These are phyloP conservation scores for Actenoides lindsayi DNA, from an alignment of 2,113 vertebrate genomes.

Conservation along the genomic window DNA sequence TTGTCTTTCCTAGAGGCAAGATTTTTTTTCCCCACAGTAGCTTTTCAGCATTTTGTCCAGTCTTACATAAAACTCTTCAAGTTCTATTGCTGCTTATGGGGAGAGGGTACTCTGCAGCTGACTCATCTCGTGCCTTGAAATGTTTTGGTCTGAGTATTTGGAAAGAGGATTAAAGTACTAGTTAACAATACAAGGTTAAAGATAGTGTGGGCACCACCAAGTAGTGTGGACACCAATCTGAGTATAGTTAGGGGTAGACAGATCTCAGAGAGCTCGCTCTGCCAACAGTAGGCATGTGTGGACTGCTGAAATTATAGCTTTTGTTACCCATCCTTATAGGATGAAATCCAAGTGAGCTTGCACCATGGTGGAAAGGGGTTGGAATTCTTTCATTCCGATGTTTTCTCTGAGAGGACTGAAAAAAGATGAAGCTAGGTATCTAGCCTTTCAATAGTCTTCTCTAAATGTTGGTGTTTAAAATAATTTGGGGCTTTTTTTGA, in stretches of 20 bases:
- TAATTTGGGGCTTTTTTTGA: background rate
- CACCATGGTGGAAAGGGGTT: background rate
- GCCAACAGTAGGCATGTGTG: background rate
- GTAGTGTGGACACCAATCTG: fast-evolving
- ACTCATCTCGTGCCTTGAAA: background rate
- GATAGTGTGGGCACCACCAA: background rate
- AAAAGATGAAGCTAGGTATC: background rate
- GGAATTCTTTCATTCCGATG: background rate
- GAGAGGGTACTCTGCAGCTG: background rate
- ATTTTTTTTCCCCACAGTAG: background rate
- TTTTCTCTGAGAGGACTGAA: background rate
- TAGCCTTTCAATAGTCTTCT: background rate
- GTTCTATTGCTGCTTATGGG: background rate
- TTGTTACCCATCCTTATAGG: background rate
- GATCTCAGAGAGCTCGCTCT: background rate
- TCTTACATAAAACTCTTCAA: background rate
- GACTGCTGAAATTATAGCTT: background rate
- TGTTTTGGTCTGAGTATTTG: background rate
- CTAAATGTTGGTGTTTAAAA: background rate
- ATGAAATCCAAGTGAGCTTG: background rate
- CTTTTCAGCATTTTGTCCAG: background rate
- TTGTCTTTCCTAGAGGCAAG: background rate
- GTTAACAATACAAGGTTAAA: background rate
- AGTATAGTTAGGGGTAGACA: background rate
- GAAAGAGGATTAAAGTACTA: background rate